Conservation (phyloP, 2,888 invertebrate species). For the Fragum sueziense region DNA sequence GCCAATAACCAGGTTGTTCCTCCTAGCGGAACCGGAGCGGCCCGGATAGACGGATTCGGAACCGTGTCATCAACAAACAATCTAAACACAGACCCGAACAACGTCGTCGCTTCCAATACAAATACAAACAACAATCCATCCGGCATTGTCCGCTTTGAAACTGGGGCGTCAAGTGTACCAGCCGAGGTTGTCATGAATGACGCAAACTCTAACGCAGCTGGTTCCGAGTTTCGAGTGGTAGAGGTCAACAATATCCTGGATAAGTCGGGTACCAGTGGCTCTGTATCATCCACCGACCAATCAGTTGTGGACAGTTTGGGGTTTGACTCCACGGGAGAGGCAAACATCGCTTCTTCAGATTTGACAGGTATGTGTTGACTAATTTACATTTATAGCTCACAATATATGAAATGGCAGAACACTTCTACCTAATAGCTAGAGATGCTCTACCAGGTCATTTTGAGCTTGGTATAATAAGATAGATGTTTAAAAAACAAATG, state of each 20-base stretch:
- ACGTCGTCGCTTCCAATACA: background rate
- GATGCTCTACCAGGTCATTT: too few relatives aligned
- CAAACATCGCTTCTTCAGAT: slow-evolving; percentile 4
- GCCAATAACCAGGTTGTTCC: slow-evolving; percentile 2
- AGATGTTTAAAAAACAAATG: too few relatives aligned
- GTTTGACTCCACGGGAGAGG: background rate
- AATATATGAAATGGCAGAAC: too few relatives aligned
- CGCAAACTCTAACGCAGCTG: background rate
- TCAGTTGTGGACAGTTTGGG: slow-evolving; percentile 19
- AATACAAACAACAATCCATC: background rate
- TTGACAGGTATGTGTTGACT: background rate
- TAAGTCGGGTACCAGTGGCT: background rate
- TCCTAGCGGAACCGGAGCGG: background rate
- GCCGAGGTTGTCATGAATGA: background rate
- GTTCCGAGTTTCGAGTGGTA: slow-evolving; percentile 31
- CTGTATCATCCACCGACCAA: background rate
- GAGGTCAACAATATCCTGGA: slow-evolving; percentile 29
- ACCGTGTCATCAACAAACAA: slow-evolving; percentile 15
- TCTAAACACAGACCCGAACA: background rate
- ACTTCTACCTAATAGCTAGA: too few relatives aligned
- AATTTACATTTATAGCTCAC: too few relatives aligned
- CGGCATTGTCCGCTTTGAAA: slow-evolving; percentile 9
- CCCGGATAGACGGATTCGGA: slow-evolving; percentile 12
- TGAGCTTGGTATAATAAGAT: too few relatives aligned
- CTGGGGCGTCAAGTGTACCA: background rate